Percentiles rank a stretch among this genome's conserved stretches.
Conservation (phyloP, 2,113 vertebrate genomes). For the Hypocryptadius cinnamomeus region DNA sequence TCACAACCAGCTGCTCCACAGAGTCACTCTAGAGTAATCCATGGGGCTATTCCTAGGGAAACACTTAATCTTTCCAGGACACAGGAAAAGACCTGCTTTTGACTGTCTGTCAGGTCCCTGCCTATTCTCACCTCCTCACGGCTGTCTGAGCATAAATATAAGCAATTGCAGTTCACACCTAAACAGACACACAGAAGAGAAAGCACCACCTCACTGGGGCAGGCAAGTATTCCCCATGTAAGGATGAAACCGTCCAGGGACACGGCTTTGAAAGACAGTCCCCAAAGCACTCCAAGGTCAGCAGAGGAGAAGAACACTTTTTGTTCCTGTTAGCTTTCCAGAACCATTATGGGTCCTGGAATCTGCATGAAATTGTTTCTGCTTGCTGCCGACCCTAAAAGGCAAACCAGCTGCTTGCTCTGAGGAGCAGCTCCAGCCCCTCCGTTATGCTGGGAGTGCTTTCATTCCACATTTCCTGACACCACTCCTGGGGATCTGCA, state of each 20-base stretch:
- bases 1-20: background rate
- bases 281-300: constrained; percentile 11
- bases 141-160: background rate
- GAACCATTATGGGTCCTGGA: constrained; percentile 44
- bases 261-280: background rate
- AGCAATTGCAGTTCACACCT: background rate
- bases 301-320: constrained; percentile 18
- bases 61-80: background rate
- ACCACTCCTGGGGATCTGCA: fast-evolving
- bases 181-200: background rate
- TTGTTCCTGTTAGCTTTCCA: constrained; percentile 19
- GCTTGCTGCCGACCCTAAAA: constrained; percentile 17
- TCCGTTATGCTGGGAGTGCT: background rate
- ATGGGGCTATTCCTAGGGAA: background rate
- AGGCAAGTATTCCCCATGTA: background rate
- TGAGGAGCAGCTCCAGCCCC: background rate
- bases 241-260: background rate
- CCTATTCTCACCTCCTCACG: background rate
- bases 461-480: background rate
- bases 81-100: background rate
- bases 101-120: background rate
- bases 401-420: constrained; percentile 32
- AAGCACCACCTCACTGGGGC: background rate
- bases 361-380: constrained; percentile 7
- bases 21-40: background rate